These are phyloP conservation scores for Suncus etruscus DNA, from an alignment of 2,113 vertebrate species.

Conservation along the genomic window DNA sequence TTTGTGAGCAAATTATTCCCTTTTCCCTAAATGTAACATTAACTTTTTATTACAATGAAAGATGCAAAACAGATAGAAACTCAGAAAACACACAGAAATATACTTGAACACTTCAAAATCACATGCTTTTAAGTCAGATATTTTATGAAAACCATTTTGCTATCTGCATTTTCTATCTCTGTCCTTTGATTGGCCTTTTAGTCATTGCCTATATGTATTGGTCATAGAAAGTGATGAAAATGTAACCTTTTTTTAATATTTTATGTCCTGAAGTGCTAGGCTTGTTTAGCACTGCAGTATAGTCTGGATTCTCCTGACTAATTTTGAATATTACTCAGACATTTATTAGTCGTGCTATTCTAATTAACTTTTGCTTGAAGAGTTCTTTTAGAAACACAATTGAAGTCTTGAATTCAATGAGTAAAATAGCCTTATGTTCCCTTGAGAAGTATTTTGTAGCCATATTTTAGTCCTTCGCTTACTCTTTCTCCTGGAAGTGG, in stretches of 20 bases:
- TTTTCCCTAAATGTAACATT: too few relatives aligned
- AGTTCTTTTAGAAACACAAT: not conserved
- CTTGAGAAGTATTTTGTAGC: too few relatives aligned
- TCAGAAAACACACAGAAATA: not conserved
- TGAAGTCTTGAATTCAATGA: not conserved
- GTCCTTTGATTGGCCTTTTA: slow-evolving; percentile 23
- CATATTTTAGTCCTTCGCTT: too few relatives aligned
- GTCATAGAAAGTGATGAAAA: not conserved
- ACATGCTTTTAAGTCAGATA: not conserved
- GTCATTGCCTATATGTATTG: not conserved
- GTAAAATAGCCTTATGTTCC: too few relatives aligned
- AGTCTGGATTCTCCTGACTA: not conserved
- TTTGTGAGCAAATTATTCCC: too few relatives aligned
- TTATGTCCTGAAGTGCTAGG: not conserved
- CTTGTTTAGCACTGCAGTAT: not conserved
- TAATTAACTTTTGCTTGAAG: too few relatives aligned
- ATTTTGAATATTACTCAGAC: slow-evolving; percentile 9
- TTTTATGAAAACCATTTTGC: not conserved
- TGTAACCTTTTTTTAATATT: slow-evolving; percentile 2
- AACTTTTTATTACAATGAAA: not conserved
- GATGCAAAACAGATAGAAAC: not conserved
- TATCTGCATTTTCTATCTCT: not conserved
- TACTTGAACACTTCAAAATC: not conserved
- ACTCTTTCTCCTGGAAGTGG: too few relatives aligned
- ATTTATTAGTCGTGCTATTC: too few relatives aligned